These are phyloP conservation scores for Polylopha cassiicola DNA, from an alignment of 2,888 invertebrate species.

Conservation along the genomic window DNA sequence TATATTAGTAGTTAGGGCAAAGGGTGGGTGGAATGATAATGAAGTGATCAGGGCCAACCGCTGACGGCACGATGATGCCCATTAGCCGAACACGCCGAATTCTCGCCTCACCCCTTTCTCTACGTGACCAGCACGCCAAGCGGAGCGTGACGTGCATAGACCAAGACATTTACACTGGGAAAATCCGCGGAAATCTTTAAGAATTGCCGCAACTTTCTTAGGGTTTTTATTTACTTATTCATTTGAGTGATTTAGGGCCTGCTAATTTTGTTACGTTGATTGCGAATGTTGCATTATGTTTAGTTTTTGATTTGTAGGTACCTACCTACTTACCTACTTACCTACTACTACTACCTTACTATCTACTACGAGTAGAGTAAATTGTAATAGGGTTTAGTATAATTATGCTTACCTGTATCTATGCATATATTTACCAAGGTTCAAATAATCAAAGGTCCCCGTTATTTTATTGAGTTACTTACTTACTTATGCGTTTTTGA, in stretches of 20 bases:
- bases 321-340: too few species aligned
- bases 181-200: conserved; percentile 18
- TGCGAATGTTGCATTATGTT: background rate
- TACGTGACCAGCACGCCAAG: conserved; percentile 54
- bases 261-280: conserved; percentile 3
- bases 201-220: conserved; percentile 13
- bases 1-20: conserved; percentile 6
- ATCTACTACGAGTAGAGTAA: too few species aligned
- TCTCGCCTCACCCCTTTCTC: conserved; percentile 60
- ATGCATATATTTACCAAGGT: too few species aligned
- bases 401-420: too few species aligned
- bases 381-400: too few species aligned
- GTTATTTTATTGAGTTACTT: too few species aligned
- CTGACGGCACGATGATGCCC: conserved; percentile 50
- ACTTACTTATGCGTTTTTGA: too few species aligned
- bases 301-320: background rate
- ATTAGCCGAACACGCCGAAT: conserved; percentile 60
- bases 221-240: conserved; percentile 14
- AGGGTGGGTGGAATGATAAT: conserved; percentile 37
- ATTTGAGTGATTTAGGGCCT: conserved; percentile 7
- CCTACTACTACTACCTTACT: too few species aligned
- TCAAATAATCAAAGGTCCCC: too few species aligned
- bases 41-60: conserved; percentile 43
- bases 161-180: conserved; percentile 26
- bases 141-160: conserved; percentile 45